Conservation (phyloP, 92 coral and sea anemone genomes). For the Paragorgia papillata region DNA sequence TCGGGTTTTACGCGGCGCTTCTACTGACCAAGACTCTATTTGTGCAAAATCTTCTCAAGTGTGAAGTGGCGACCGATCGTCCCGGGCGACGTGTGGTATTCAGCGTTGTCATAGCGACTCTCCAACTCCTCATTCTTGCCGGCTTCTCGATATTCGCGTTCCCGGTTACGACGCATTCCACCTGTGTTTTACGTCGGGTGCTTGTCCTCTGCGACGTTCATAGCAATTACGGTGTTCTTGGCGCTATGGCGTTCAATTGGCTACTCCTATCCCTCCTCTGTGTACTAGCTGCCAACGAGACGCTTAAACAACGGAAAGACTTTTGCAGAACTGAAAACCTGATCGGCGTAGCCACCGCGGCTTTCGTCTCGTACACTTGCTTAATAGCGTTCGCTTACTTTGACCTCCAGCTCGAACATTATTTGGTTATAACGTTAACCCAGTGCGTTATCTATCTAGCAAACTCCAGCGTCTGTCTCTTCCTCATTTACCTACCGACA, state of each 20-base stretch:
- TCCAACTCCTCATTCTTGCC: slow-evolving; percentile 6
- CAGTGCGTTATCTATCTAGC: slow-evolving; percentile 9
- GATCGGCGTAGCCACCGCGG: slow-evolving; percentile 26
- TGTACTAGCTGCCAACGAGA: slow-evolving; percentile 14
- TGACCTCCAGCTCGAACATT: not conserved
- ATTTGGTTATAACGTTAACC: slow-evolving; percentile 3
- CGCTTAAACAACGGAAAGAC: slow-evolving; percentile 19
- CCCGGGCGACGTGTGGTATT: slow-evolving; percentile 11
- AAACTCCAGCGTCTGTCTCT: slow-evolving; percentile 15
- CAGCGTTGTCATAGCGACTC: not conserved
- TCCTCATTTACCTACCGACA: slow-evolving; percentile 25
- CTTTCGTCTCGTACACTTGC: slow-evolving; percentile 19
- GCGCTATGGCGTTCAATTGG: slow-evolving; percentile 32
- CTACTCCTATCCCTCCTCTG: slow-evolving; percentile 9
- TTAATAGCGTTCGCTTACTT: slow-evolving; percentile 9
- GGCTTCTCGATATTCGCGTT: not conserved
- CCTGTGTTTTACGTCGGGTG: slow-evolving; percentile 23
- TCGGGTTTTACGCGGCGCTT: slow-evolving; percentile 13
- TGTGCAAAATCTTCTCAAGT: slow-evolving; percentile 40
- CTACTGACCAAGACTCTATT: slow-evolving; percentile 33
- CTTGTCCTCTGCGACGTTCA: slow-evolving; percentile 32
- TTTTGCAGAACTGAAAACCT: slow-evolving; percentile 46
- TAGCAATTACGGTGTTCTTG: not conserved
- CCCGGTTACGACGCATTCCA: not conserved
- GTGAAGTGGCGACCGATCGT: slow-evolving; percentile 43